Evolutionary conservation across 2,797 vertebrate genomes (phyloP).

Genomic region (Danionella dracula): DNA sequence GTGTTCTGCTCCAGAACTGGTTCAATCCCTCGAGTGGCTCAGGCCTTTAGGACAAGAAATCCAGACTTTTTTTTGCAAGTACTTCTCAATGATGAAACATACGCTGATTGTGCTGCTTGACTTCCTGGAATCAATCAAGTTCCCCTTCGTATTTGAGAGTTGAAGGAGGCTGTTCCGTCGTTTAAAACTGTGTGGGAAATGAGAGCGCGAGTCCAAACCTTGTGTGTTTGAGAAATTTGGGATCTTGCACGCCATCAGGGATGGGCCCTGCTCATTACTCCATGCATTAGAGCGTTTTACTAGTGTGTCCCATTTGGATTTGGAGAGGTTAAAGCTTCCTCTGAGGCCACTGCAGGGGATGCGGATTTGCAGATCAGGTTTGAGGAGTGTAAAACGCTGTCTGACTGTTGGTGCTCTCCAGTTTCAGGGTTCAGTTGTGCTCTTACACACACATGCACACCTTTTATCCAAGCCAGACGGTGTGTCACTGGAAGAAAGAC

Average conservation of each 20-base stretch:
- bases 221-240: too few relatives aligned
- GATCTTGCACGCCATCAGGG: too few relatives aligned
- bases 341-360: constrained; percentile 7
- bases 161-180: neutral
- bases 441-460: constrained; percentile 4
- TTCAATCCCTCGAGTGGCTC: constrained; percentile 24
- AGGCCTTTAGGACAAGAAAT: constrained; percentile 51
- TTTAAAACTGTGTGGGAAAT: too few relatives aligned
- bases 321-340: constrained; percentile 48
- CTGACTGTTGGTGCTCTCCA: constrained; percentile 53
- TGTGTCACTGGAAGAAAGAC: neutral
- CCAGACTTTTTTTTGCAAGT: constrained; percentile 67
- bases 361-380: constrained; percentile 36
- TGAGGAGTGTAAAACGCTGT: constrained; percentile 66
- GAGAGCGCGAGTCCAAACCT: too few relatives aligned
- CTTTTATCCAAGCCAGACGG: neutral
- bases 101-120: constrained; percentile 49
- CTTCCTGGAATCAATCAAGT: constrained; percentile 55
- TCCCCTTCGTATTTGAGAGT: constrained; percentile 35
- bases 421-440: constrained; percentile 34
- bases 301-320: constrained; percentile 33
- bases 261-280: constrained; percentile 27
- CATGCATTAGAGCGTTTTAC: constrained; percentile 38
- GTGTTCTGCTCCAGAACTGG: constrained; percentile 37
- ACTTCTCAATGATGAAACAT: constrained; percentile 55